Conservation (phyloP, 2,113 vertebrate genomes). For the Poicephalus gulielmi region DNA sequence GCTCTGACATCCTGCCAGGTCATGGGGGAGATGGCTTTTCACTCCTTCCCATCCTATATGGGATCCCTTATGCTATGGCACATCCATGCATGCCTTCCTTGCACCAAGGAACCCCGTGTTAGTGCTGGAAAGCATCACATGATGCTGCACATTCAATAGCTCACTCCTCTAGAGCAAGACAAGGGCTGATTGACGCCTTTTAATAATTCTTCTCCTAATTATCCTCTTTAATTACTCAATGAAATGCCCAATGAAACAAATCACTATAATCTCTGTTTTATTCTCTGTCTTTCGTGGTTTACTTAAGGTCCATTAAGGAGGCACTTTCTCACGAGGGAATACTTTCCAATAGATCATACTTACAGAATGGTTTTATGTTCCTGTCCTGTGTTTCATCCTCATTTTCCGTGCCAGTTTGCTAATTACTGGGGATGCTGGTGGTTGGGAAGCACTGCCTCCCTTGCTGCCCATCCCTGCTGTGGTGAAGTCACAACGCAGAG, state of each 20-base stretch:
- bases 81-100: not conserved
- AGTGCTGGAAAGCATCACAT: rapidly evolving
- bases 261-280: slow-evolving; percentile 28
- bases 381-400: not conserved
- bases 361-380: not conserved
- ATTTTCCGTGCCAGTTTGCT: slow-evolving; percentile 16
- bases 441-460: not conserved
- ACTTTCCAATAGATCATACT: slow-evolving; percentile 14
- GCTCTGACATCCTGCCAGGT: not conserved
- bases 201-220: slow-evolving; percentile 42
- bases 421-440: slow-evolving; percentile 1
- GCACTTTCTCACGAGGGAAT: not conserved
- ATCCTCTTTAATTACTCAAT: slow-evolving; percentile 63
- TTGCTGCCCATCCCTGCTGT: not conserved
- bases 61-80: rapidly evolving
- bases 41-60: not conserved
- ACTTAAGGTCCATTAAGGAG: slow-evolving; percentile 46
- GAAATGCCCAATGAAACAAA: slow-evolving; percentile 71
- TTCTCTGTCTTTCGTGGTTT: not conserved
- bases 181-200: not conserved
- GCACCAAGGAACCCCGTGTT: rapidly evolving
- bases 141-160: not conserved
- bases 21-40: rapidly evolving
- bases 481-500: slow-evolving; percentile 34
- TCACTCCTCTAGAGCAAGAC: not conserved